A percentile compares a stretch with the other conserved stretches of the same genome.
Evolutionary conservation across 2,888 invertebrate genomes (phyloP).

Genomic region (Mythimna vitellina): DNA sequence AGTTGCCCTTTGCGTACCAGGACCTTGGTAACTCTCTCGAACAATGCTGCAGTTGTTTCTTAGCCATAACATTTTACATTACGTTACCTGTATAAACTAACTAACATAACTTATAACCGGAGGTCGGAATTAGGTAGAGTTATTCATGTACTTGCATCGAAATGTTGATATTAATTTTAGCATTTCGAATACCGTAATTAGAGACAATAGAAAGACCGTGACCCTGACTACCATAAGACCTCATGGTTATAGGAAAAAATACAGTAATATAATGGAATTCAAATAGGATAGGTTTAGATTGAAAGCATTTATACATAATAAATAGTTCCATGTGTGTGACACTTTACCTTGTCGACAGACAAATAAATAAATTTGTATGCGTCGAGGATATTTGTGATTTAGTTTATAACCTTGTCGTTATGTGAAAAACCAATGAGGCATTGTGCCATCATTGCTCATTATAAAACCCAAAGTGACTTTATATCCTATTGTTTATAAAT

Average conservation of each 20-base stretch:
- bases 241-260: not conserved
- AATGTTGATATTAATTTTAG: no score
- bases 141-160: no score
- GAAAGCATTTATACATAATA: not conserved
- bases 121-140: no score
- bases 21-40: no score
- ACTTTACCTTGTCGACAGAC: slow-evolving; percentile 23
- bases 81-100: no score
- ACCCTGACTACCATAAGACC: no score
- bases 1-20: no score
- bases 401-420: slow-evolving; percentile 1
- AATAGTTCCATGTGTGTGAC: not conserved
- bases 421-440: slow-evolving; percentile 7
- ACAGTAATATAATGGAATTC: not conserved
- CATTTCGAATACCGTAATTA: no score
- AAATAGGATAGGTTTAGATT: not conserved
- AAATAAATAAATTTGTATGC: not conserved
- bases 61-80: no score
- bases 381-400: slow-evolving; percentile 18
- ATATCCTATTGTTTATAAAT: not conserved
- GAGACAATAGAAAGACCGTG: no score
- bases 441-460: not conserved
- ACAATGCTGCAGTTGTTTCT: no score
- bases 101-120: no score
- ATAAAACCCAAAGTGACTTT: not conserved